Evolutionary conservation across 2,888 invertebrate species (phyloP).

Genomic region (Glaucopsyche alexis): DNA sequence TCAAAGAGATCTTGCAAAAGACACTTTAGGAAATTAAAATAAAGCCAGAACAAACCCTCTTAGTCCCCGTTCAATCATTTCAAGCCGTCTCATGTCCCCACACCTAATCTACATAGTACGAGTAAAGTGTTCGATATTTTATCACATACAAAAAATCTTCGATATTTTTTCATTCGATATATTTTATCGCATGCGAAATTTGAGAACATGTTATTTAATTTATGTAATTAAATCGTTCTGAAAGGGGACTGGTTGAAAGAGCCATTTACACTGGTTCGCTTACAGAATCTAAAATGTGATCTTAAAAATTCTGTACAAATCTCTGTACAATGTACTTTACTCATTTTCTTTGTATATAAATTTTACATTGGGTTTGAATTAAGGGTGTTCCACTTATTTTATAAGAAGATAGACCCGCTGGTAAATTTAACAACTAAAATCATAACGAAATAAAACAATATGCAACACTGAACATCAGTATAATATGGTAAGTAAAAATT

Average conservation of each 20-base stretch:
- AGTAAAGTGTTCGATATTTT: constrained; percentile 50
- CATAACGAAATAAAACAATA: too few species aligned
- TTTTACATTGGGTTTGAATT: not conserved
- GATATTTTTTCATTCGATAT: constrained; percentile 43
- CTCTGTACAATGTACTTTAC: not conserved
- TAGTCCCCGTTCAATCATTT: constrained; percentile 78
- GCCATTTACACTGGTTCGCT: constrained; percentile 17
- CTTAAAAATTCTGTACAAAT: constrained; percentile 18
- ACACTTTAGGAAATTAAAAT: constrained; percentile 78
- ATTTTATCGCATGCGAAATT: constrained; percentile 6
- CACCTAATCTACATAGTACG: constrained; percentile 60
- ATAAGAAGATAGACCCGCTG: not conserved
- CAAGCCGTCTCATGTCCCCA: constrained; percentile 67
- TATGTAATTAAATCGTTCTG: constrained; percentile 21
- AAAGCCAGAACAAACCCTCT: constrained; percentile 68
- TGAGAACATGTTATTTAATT: constrained; percentile 13
- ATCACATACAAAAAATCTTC: constrained; percentile 42
- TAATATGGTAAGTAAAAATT: too few species aligned
- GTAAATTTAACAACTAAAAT: too few species aligned
- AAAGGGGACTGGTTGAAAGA: constrained; percentile 27
- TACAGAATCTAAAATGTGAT: constrained; percentile 24
- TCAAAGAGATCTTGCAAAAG: constrained; percentile 69
- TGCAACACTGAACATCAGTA: too few species aligned
- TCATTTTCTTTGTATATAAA: constrained; percentile 1
- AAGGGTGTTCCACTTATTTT: not conserved